These are phyloP conservation scores for Drosophila sproati DNA, from an alignment of 1,140 invertebrate genomes.

Conservation along the genomic window DNA sequence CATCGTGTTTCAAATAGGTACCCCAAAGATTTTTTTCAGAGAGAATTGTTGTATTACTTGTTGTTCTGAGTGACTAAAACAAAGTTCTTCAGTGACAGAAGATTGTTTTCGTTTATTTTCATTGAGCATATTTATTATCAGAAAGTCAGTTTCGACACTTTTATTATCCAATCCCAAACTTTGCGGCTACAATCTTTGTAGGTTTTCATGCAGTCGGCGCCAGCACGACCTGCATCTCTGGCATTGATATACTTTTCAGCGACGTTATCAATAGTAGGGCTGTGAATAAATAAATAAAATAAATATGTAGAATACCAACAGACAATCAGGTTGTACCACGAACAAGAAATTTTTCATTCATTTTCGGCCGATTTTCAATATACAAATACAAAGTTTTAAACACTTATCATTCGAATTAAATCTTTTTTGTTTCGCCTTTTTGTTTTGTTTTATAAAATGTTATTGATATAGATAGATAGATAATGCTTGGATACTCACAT, in stretches of 20 bases:
- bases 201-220: conserved; percentile 59
- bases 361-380: too few relatives aligned
- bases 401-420: too few relatives aligned
- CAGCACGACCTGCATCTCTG: conserved; percentile 58
- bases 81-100: too few relatives aligned
- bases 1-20: too few relatives aligned
- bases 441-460: not conserved
- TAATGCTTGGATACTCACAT: conserved; percentile 55
- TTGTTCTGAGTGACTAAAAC: too few relatives aligned
- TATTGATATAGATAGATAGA: not conserved
- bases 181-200: conserved; percentile 51
- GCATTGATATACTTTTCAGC: conserved; percentile 68
- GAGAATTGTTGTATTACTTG: too few relatives aligned
- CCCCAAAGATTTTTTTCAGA: too few relatives aligned
- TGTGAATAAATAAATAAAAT: conserved; percentile 3
- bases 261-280: conserved; percentile 66
- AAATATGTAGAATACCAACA: not conserved
- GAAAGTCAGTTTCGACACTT: conserved; percentile 58
- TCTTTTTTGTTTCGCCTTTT: too few relatives aligned
- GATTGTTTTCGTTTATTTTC: not conserved
- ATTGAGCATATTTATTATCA: conserved; percentile 16
- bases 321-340: too few relatives aligned
- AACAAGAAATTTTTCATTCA: too few relatives aligned
- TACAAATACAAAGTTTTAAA: too few relatives aligned
- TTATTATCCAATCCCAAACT: conserved; percentile 52